phyloP scores from a whole-genome alignment of 1,140 invertebrate genomes.

The Zophobas atratus region DNA sequence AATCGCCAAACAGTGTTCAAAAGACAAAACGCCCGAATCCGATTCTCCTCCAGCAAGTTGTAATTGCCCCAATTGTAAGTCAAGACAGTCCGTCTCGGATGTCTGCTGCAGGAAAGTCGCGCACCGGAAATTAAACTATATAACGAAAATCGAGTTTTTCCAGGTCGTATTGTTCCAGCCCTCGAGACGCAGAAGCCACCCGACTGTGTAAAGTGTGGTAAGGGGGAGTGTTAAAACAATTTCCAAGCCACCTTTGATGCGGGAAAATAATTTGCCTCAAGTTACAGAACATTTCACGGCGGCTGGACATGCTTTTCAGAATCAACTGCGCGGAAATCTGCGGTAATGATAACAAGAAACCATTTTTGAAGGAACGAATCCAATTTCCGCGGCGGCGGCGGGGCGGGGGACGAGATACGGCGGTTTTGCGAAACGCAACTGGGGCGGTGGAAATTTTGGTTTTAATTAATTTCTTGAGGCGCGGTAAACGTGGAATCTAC shows the following conservation, averaged over 20 bases:
- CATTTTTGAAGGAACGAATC: slow-evolving; percentile 37
- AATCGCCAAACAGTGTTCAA: no score
- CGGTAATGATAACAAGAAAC: slow-evolving; percentile 55
- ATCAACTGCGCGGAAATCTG: slow-evolving; percentile 58
- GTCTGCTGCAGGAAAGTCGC: slow-evolving; percentile 34
- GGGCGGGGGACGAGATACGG: no score
- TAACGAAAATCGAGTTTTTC: slow-evolving; percentile 39
- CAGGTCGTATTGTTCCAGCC: slow-evolving; percentile 22
- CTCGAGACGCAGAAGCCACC: slow-evolving; percentile 43
- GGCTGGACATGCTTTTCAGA: slow-evolving; percentile 58
- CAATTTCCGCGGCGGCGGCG: slow-evolving; percentile 13
- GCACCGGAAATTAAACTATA: slow-evolving; percentile 40
- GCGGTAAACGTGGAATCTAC: no score
- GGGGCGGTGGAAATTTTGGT: no score
- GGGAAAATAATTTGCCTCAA: slow-evolving; percentile 64
- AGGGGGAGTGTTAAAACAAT: slow-evolving; percentile 62
- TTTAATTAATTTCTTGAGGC: no score
- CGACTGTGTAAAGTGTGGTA: slow-evolving; percentile 54
- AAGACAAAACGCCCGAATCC: background rate
- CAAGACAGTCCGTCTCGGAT: slow-evolving; percentile 30
- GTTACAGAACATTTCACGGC: slow-evolving; percentile 63
- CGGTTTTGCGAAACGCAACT: no score
- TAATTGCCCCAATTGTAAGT: slow-evolving; percentile 45
- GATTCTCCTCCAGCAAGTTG: slow-evolving; percentile 35
- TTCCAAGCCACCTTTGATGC: slow-evolving; percentile 63